Percentiles rank a stretch among this genome's conserved stretches.
phyloP scores from a whole-genome alignment of 64 coral and sea anemone genomes.

The Stichodactyla helianthus region DNA sequence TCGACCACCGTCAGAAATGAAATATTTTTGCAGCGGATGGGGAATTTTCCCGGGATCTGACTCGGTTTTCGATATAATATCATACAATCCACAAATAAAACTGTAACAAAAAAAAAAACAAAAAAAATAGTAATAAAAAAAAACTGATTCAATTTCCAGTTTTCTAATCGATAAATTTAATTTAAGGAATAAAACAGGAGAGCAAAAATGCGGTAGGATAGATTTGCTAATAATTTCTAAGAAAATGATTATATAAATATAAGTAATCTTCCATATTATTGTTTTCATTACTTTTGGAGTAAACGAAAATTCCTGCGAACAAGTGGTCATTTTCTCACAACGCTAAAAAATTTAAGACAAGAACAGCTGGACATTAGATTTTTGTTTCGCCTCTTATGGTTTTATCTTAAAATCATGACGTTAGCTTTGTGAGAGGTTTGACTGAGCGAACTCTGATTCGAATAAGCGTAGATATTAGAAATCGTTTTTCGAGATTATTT shows the following conservation, averaged over 20 bases:
- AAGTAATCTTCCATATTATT: neutral
- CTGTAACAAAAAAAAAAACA: too few relatives aligned
- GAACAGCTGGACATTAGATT: neutral
- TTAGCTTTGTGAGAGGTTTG: neutral
- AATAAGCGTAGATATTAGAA: neutral
- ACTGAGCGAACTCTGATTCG: neutral
- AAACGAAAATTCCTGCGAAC: neutral
- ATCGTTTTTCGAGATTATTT: neutral
- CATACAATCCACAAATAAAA: too few relatives aligned
- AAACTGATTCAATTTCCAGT: too few relatives aligned
- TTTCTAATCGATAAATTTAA: too few relatives aligned
- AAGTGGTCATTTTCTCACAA: slow-evolving; percentile 2
- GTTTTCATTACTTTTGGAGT: neutral
- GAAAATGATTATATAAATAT: neutral
- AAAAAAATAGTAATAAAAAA: too few relatives aligned
- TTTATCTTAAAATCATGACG: neutral
- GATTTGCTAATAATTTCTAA: too few relatives aligned
- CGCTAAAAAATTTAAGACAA: neutral
- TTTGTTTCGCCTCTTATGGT: neutral
- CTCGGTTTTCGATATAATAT: too few relatives aligned
- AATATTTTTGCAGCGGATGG: too few relatives aligned
- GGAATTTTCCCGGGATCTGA: too few relatives aligned
- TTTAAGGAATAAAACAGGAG: too few relatives aligned
- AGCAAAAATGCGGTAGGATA: too few relatives aligned
- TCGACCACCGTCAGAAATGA: neutral